These are phyloP conservation scores for Sinocyclocheilus anshuiensis DNA, from an alignment of 2,113 vertebrate genomes.

Conservation along the genomic window DNA sequence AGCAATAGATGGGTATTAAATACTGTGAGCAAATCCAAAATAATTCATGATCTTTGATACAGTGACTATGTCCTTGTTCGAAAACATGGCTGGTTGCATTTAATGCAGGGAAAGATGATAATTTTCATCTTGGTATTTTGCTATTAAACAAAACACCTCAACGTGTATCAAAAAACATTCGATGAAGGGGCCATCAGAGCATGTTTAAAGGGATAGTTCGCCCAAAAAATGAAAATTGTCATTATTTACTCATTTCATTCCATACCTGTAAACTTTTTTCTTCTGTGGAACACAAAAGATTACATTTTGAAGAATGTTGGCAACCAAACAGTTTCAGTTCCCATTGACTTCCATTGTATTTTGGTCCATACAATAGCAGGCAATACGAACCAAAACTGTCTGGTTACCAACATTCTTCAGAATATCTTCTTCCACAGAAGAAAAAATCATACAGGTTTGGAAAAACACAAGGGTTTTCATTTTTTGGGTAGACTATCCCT, in stretches of 20 bases:
- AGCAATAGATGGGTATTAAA: background rate
- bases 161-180: background rate
- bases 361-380: background rate
- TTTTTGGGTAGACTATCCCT: background rate
- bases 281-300: background rate
- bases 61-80: background rate
- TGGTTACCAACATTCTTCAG: no score
- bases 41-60: background rate
- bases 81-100: background rate
- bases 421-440: background rate
- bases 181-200: background rate
- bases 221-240: background rate
- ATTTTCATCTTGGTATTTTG: background rate
- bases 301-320: background rate
- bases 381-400: no score
- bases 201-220: background rate
- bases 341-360: background rate
- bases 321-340: background rate
- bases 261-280: no score
- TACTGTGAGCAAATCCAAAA: slow-evolving; percentile 32
- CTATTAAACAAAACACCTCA: background rate
- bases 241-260: background rate
- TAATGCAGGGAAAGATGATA: background rate
- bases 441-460: background rate
- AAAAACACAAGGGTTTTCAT: background rate